A percentile compares a stretch with the other conserved stretches of the same genome.
These are phyloP conservation scores for Metacarcinus magister DNA, from an alignment of 2,888 invertebrate genomes.

Conservation along the genomic window DNA sequence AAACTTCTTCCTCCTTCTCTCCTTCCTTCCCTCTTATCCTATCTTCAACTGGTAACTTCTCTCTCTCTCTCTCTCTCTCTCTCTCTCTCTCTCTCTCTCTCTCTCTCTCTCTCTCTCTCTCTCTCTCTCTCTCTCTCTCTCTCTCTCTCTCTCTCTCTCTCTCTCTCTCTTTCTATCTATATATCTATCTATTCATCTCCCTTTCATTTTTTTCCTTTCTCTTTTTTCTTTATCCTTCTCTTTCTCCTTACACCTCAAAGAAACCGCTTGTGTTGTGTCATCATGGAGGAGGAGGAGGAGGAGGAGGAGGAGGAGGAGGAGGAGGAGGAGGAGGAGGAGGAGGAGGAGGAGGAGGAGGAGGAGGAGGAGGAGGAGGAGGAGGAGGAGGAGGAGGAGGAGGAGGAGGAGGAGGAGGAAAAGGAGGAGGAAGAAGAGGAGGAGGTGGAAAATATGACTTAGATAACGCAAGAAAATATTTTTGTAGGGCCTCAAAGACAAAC, in stretches of 20 bases:
- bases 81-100: not conserved
- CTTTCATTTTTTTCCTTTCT: not conserved
- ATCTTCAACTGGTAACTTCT: not conserved
- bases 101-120: not conserved
- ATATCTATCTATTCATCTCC: not conserved
- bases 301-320: not conserved
- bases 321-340: slow-evolving; percentile 16
- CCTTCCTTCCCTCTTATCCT: slow-evolving; percentile 3
- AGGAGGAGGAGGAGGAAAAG: slow-evolving; percentile 18
- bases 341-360: not conserved
- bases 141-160: not conserved
- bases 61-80: not conserved
- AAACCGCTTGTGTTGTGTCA: slow-evolving; percentile 42
- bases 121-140: not conserved
- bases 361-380: not conserved
- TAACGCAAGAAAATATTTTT: not conserved
- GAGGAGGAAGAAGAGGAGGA: slow-evolving; percentile 30
- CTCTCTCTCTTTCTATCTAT: not conserved
- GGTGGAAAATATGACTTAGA: slow-evolving; percentile 27
- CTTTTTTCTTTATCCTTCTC: not conserved
- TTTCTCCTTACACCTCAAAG: not conserved
- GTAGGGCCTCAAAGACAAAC: not conserved
- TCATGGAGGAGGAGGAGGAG: not conserved
- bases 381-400: not conserved
- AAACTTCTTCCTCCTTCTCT: not conserved